Evolutionary conservation across 35 echinoderm and acorn worm genomes (phyloP).

Genomic region (Ophioderma brevispina): DNA sequence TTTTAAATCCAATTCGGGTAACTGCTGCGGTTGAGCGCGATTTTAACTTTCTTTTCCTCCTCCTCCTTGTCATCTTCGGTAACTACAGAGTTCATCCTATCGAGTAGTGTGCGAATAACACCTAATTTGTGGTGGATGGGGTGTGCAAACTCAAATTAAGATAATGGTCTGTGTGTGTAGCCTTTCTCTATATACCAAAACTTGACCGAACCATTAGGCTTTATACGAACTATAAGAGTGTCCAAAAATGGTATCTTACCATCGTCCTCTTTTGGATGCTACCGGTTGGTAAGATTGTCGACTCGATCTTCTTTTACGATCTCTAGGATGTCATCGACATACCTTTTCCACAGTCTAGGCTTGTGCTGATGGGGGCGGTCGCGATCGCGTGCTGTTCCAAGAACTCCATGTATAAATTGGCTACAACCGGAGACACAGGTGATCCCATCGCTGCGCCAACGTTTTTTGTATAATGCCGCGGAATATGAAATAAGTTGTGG

Average conservation of each 20-base stretch:
- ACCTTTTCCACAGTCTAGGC: not conserved
- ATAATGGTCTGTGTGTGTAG: too few relatives aligned
- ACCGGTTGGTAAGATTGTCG: not conserved
- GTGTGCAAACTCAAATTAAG: conserved; percentile 24
- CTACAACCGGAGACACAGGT: conserved; percentile 2
- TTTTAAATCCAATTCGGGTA: not conserved
- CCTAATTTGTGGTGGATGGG: not conserved
- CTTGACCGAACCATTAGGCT: not conserved
- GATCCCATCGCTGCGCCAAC: conserved; percentile 11
- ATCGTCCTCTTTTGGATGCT: not conserved
- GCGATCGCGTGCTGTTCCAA: conserved; percentile 2
- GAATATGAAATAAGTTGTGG: conserved; percentile 10
- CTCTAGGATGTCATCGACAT: too few relatives aligned
- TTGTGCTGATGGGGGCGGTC: not conserved
- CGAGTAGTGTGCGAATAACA: conserved; percentile 18
- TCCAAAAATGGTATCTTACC: not conserved
- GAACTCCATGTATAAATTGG: conserved; percentile 13
- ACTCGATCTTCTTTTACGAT: not conserved
- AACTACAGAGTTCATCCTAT: conserved; percentile 12
- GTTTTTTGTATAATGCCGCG: not conserved
- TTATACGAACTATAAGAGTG: too few relatives aligned
- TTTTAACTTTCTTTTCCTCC: conserved; percentile 1
- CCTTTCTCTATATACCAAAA: not conserved
- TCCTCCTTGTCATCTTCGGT: conserved; percentile 4
- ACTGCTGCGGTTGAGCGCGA: not conserved